Evolutionary conservation across 2,113 vertebrate genomes (phyloP), one percentile per base, ranked within the genome.

Genomic region (Lepus americanus): DNA sequence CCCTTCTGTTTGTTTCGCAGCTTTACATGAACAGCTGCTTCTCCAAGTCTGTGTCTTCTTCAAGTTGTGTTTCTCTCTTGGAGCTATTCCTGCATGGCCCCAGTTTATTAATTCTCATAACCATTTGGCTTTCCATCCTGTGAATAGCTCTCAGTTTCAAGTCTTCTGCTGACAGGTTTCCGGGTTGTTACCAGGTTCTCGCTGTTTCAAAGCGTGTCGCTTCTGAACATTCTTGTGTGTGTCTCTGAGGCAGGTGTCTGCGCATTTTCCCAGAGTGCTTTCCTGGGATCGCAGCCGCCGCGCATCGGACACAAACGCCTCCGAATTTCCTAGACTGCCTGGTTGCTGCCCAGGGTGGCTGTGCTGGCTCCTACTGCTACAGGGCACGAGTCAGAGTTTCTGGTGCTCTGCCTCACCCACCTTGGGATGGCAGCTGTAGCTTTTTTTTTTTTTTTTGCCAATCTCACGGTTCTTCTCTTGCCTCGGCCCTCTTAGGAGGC

Each of bases 401-500:
- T 5, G 3, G 44, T 8, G 63, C 11, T 44, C 8, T 17, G 17
- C 9, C 0, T 82, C 66, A 11, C 13, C 8, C 4, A 1, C 5
- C n/a, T 12, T 5, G 9, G 63, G 31, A 6, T 12, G 5, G 1
- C 2, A 14, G 55, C 49, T 36, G 51, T 23, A 14, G 63, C 31
- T 59, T 59, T 59, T 14, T 59, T 59, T 59, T 59, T 59, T 59
- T 59, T 23, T 55, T 81, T 3, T 3, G 4, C 39, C 66, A 0
- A 0, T 44, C 39, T 97, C 20, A 95, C 0, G 4, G 55, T 8
- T 36, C 1, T 55, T 23, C 16, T 83, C n/a, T 39, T 78, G 9
- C 67, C 29, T 66, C 29, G 82, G 6, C 25, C 88, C 64, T 72
- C 77, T 25, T 76, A 99, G 99, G 99, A 99, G 0, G 55, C 94